Conservation (phyloP, 2,888 invertebrate genomes). For the Lamellibrachia satsuma region DNA sequence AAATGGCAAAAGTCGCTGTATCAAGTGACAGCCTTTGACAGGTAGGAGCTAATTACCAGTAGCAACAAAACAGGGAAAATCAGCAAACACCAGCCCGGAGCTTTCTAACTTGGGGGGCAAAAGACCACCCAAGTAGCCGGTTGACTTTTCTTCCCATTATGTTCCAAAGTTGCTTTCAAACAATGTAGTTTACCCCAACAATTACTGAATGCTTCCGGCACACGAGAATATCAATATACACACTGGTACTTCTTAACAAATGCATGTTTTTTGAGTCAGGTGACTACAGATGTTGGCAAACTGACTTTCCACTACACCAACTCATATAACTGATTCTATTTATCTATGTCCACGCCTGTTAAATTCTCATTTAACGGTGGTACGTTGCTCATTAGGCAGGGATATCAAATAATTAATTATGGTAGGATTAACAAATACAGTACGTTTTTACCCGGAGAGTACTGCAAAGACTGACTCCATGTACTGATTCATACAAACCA, state of each 20-base stretch:
- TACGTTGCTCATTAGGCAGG: background rate
- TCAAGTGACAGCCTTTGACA: background rate
- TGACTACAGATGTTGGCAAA: background rate
- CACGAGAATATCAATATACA: background rate
- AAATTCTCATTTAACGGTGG: background rate
- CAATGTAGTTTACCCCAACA: background rate
- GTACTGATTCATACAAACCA: background rate
- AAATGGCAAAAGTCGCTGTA: slow-evolving; percentile 3
- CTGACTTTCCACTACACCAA: background rate
- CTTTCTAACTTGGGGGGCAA: background rate
- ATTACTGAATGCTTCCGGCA: background rate
- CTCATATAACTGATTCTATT: background rate
- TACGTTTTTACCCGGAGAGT: background rate
- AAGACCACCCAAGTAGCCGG: background rate
- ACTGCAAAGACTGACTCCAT: background rate
- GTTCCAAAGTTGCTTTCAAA: background rate
- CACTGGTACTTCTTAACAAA: background rate
- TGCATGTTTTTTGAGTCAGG: background rate
- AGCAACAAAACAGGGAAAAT: background rate
- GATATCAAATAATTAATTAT: background rate
- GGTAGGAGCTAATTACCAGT: background rate
- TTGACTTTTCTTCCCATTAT: slow-evolving; percentile 2
- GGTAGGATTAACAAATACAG: slow-evolving; percentile 1
- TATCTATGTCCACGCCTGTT: background rate
- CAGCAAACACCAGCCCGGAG: background rate